Percentiles rank a stretch among this genome's conserved stretches.
Evolutionary conservation across 2,113 vertebrate genomes (phyloP).

Genomic region (Periophthalmus modestus): DNA sequence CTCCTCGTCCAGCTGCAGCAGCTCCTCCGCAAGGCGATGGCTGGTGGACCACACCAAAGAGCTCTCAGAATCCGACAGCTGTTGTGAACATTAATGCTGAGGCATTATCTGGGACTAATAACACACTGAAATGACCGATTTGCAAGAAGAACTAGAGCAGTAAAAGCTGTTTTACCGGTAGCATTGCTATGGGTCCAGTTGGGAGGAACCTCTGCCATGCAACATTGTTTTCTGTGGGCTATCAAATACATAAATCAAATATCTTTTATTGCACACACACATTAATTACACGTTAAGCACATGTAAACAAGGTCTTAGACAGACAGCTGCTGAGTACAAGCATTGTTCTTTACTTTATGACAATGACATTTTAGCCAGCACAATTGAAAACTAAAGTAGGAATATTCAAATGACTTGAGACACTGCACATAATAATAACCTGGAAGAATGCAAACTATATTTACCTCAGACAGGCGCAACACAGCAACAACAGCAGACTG

Average conservation of each 20-base stretch:
- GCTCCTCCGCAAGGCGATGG: conserved; percentile 85
- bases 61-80: conserved; percentile 92
- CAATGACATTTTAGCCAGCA: conserved; percentile 12
- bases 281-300: conserved; percentile 17
- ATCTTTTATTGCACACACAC: conserved; percentile 22
- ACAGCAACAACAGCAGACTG: conserved; percentile 96
- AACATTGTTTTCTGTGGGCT: conserved; percentile 96
- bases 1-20: conserved; percentile 89
- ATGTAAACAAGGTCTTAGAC: conserved; percentile 28
- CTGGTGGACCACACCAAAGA: conserved; percentile 97
- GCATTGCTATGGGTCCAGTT: conserved; percentile 91
- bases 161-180: conserved; percentile 84
- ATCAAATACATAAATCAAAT: conserved; percentile 44
- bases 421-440: not conserved
- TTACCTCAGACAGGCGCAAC: conserved; percentile 90
- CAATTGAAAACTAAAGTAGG: conserved; percentile 10
- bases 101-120: conserved; percentile 5
- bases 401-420: not conserved
- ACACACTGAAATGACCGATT: not conserved
- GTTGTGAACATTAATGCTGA: conserved; percentile 16
- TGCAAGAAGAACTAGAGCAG: not conserved
- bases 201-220: conserved; percentile 99
- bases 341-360: conserved; percentile 29
- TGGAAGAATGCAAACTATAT: not conserved
- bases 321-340: conserved; percentile 2